A percentile compares a stretch with the other conserved stretches of the same genome.
These are phyloP conservation scores for Colius striatus DNA, from an alignment of 2,113 vertebrate species.

Conservation along the genomic window DNA sequence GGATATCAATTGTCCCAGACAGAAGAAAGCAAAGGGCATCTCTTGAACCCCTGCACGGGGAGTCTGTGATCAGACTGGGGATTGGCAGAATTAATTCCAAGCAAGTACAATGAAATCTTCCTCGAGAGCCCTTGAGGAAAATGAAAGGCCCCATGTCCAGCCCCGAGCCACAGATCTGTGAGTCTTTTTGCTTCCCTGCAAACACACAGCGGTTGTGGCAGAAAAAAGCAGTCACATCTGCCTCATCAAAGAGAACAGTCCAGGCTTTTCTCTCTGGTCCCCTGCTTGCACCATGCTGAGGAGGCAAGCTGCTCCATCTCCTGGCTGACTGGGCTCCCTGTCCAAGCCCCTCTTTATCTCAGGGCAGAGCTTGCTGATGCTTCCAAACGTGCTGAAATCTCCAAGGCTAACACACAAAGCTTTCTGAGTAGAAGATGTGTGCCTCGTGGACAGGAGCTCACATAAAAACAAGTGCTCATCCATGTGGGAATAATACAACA, in stretches of 20 bases:
- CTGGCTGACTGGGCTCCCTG: not conserved
- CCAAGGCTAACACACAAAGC: not conserved
- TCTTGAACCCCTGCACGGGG: not conserved
- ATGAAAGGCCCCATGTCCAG: slow-evolving; percentile 12
- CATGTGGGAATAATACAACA: not conserved
- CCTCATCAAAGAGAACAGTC: slow-evolving; percentile 18
- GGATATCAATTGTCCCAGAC: not conserved
- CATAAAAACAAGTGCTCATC: not conserved
- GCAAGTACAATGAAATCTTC: slow-evolving; percentile 19
- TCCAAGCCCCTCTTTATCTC: not conserved
- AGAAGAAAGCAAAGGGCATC: not conserved
- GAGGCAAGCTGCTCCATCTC: slow-evolving; percentile 42
- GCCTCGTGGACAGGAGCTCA: not conserved
- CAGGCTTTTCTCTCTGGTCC: not conserved
- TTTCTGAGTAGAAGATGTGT: not conserved
- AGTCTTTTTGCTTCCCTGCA: not conserved
- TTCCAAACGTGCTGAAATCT: not conserved
- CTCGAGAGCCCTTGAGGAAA: slow-evolving; percentile 47
- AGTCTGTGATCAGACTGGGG: not conserved
- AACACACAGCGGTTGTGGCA: not conserved
- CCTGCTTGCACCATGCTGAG: not conserved
- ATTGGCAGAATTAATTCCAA: slow-evolving; percentile 31
- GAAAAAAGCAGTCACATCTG: slow-evolving; percentile 32
- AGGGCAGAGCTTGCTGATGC: not conserved
- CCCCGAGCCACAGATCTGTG: not conserved